Base-by-base conservation (phyloP, 2,888 invertebrate species). In the Brachynemurus nebulosus region DNA sequence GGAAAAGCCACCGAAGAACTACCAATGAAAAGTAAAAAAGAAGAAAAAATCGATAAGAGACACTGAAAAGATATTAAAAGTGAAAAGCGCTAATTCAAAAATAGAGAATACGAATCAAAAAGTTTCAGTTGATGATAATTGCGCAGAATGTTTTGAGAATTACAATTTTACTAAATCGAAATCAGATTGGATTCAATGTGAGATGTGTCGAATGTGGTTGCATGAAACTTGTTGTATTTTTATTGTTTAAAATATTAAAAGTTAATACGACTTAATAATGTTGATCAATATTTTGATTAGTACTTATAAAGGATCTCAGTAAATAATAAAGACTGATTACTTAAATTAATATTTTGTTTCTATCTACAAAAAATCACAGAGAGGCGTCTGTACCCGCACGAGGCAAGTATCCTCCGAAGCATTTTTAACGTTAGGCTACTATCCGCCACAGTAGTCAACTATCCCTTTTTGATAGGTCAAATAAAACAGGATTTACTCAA, bases 121-220 rank as follows among this genome's bases (percentile, higher is more conserved):
- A 34, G 34, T 34, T 34, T 34, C 34, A 12, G 34, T 34, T 34
- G 5, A 34, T 34, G 34, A 25, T 40, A 21, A 23, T 18, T 40
- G 21, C 21, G 21, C 17, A 27, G 39, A 50, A 45, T 49, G 48
- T 41, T 48, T 48, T 45, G 48, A 52, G 18, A 50, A 50, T 49
- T 51, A 52, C 19, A 51, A 48, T 48, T 48, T 50, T 41, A 49
- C 45, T 45, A 48, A 50, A 50, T 51, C 46, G 27, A 50, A 48
- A 48, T 48, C 45, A 48, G 49, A 50, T 50, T 45, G 42, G 42
- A 45, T 45, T 43, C 35, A 45, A 36, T 45, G 42, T 45, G 11
- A 43, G 42, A 45, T 43, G 36, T 45, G 45, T 43, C 42, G 37
- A 27, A 35, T 43, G 35, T 45, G 45, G 45, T 45, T 45, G 42